Conservation (phyloP, 30 jellyfish, hydroid and myxozoan genomes). For the Hydractinia symbiolongicarpus region DNA sequence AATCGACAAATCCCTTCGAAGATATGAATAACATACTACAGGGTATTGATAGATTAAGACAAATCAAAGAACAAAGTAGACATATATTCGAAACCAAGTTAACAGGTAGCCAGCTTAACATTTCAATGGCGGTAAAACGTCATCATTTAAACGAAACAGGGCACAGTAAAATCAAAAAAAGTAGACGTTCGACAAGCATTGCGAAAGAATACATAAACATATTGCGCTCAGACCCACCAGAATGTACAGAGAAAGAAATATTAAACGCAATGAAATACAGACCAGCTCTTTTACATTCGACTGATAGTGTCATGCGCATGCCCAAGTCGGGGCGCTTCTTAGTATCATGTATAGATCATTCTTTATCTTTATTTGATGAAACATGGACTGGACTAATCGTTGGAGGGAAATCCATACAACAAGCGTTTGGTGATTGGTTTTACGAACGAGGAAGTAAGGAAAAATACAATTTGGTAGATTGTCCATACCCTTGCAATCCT, state of each 20-base stretch:
- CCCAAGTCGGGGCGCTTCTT: slow-evolving; percentile 85
- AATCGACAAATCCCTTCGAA: too few species aligned
- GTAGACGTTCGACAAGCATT: slow-evolving; percentile 82
- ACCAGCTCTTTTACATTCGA: slow-evolving; percentile 79
- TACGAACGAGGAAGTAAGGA: slow-evolving; percentile 53
- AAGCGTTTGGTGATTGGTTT: slow-evolving; percentile 99
- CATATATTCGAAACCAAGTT: too few species aligned
- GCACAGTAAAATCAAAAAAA: slow-evolving; percentile 39
- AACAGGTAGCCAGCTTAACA: not conserved
- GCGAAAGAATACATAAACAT: slow-evolving; percentile 88
- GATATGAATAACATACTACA: too few species aligned
- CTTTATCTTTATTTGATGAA: slow-evolving; percentile 93
- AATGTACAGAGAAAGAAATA: slow-evolving; percentile 89
- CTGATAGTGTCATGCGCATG: slow-evolving; percentile 50
- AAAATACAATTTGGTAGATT: slow-evolving; percentile 60
- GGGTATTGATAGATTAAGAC: too few species aligned
- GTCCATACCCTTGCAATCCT: slow-evolving; percentile 94
- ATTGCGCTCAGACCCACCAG: slow-evolving; percentile 99
- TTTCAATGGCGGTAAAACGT: not conserved
- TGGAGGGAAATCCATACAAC: slow-evolving; percentile 78
- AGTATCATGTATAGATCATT: slow-evolving; percentile 94
- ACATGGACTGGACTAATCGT: slow-evolving; percentile 93
- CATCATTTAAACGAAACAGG: slow-evolving; percentile 1
- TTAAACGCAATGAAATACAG: slow-evolving; percentile 84
- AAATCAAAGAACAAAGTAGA: too few species aligned